Evolutionary conservation across 2,888 invertebrate genomes (phyloP).

Genomic region (Pachymerium ferrugineum): DNA sequence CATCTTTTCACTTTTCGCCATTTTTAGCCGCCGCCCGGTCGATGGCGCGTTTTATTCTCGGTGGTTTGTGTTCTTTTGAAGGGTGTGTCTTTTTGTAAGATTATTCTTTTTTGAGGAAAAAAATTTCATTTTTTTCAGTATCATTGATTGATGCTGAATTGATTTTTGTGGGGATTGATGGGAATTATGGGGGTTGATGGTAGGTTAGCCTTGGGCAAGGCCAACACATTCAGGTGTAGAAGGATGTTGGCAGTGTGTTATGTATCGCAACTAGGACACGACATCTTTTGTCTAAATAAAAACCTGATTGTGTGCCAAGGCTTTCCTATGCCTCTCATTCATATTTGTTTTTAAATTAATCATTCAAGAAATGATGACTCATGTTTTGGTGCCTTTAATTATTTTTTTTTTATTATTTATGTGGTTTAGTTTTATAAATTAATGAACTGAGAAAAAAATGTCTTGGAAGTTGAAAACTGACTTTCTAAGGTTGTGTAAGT

Average conservation of each 20-base stretch:
- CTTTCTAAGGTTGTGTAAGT: no score
- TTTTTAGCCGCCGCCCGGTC: background rate
- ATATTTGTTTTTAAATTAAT: no score
- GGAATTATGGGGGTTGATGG: no score
- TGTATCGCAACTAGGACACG: background rate
- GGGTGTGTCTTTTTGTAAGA: background rate
- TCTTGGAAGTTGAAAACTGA: no score
- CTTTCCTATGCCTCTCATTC: background rate
- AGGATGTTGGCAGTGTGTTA: background rate
- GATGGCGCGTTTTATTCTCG: background rate
- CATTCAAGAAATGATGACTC: no score
- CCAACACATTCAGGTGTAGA: background rate
- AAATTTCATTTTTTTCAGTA: background rate
- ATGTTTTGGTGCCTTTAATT: no score
- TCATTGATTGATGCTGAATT: background rate
- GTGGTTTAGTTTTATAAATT: no score
- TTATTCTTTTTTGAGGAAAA: background rate
- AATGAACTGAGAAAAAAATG: no score
- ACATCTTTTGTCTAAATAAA: background rate
- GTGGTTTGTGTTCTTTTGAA: background rate
- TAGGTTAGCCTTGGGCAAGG: background rate
- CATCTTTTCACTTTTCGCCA: background rate
- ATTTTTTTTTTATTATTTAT: background rate
- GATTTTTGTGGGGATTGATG: no score
- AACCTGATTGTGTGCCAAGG: background rate